Conservation (phyloP, 2,888 invertebrate species). For the Theodoxus fluviatilis region DNA sequence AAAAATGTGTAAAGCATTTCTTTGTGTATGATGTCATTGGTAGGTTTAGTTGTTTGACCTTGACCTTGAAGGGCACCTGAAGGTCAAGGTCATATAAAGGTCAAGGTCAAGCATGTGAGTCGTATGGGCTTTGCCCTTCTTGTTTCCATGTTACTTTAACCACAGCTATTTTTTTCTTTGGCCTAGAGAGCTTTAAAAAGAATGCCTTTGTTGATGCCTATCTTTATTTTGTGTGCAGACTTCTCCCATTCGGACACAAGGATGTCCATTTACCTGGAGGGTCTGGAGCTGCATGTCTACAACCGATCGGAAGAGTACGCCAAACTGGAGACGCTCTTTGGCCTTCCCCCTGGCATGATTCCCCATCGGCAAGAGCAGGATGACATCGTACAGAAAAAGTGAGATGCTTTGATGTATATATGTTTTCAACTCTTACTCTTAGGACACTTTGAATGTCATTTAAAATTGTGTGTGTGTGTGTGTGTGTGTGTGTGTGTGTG, state of each 20-base stretch:
- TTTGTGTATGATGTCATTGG: too few species aligned
- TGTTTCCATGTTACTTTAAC: not conserved
- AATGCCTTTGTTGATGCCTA: constrained; percentile 36
- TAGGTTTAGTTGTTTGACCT: too few species aligned
- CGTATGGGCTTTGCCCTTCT: not conserved
- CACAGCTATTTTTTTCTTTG: constrained; percentile 5
- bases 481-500: too few species aligned
- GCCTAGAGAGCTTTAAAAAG: too few species aligned
- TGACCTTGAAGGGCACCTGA: too few species aligned
- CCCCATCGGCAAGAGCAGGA: constrained; percentile 34
- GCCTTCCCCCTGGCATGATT: constrained; percentile 80
- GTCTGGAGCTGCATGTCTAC: constrained; percentile 90
- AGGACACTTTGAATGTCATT: too few species aligned
- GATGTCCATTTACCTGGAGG: constrained; percentile 59
- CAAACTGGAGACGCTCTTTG: constrained; percentile 86
- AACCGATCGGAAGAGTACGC: constrained; percentile 89
- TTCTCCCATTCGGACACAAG: constrained; percentile 90
- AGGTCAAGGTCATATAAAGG: not conserved
- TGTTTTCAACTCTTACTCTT: too few species aligned
- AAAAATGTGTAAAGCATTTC: too few species aligned
- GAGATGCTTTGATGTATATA: too few species aligned
- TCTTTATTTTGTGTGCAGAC: too few species aligned
- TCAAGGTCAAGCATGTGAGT: not conserved
- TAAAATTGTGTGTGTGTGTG: too few species aligned
- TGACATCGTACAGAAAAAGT: too few species aligned